Evolutionary conservation across 1,140 invertebrate genomes (phyloP), one percentile per base, ranked within the genome.

Genomic region (Drosophila bifasciata): DNA sequence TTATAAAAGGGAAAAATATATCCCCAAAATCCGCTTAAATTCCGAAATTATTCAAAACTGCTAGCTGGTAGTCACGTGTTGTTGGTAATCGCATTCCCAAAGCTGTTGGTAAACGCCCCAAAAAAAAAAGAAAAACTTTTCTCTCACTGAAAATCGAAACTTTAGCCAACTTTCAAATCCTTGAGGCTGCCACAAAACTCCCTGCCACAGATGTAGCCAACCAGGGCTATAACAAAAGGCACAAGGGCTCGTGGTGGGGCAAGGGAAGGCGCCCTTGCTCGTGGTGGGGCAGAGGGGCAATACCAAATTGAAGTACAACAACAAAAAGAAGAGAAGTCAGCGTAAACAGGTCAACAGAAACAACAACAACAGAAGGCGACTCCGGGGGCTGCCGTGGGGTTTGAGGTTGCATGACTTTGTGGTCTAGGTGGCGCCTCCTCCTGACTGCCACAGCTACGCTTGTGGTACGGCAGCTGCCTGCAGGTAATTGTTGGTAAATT

Each of bases 321-420:
- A 68, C 52, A 66, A 32, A 3, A 32, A 13, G 32, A 13, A 32
- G 28, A 32, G 9, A 32, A 32, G 28, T 9, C 28, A 32, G 72
- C 78, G 80, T 69, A 76, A 76, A 85, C 73, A 88, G 81, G 81
- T 86, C 81, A 86, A 84, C 73, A 69, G 49, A 60, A 60, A 23
- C 36, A 16, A 16, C 28, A 48, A 48, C 17, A 48, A 40, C 44
- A 36, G 15, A 71, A 17, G 45, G 67, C 28, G 70, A 57, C 46
- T 41, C 69, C 39, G 39, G 40, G 39, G 40, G 39, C 43, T 36
- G n/a, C 8, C 8, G 52, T 41, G 52, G 3, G 69, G 53, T 69
- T 60, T 83, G 74, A 55, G 81, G 81, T 86, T 75, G 81, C 81
- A 86, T 86, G 81, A 67, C 83, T 80, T 80, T 62, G 77, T 67